Base-by-base conservation (phyloP, 2,113 vertebrate genomes). In the Pachycephala philippinensis region DNA sequence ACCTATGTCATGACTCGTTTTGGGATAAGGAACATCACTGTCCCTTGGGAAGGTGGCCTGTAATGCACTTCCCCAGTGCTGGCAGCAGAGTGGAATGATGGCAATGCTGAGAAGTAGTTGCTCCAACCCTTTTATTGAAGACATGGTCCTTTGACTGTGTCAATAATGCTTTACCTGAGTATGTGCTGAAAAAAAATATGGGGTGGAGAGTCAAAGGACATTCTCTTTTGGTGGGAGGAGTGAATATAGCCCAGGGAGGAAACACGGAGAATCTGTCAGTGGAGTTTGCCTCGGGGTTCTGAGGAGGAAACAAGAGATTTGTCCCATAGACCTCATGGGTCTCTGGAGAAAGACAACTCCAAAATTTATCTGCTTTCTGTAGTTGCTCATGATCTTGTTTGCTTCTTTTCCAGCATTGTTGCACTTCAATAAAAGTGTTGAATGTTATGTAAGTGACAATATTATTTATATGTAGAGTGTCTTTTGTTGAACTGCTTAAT, bases 401-500 rank as follows among this genome's bases (percentile, higher is more conserved):
- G 5, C 52, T 80, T 89, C 50, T 79, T 90, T 80, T 60, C 16
- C 61, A 83, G 28, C n/a, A 50, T 35, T 70, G 39, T 59, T 6
- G 1, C 52, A 44, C 42, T 75, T 90, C 71, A 65, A 24, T 50
- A 24, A 18, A 93, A 84, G 52, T 78, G 49, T 52, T 92, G 84
- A 90, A 88, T 59, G 27, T 49, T 92, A 11, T 77, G 44, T 66
- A 91, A 90, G 89, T 86, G 44, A 15, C 26, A 59, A 37, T 63
- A 52, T 59, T 86, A 70, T 74, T 95, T 94, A 61, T 80, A 45
- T 39, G 49, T 81, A n/a, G 40, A 68, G 53, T 7, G 12, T 53
- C 68, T 94, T 93, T 42, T 89, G 49, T 84, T 89, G 72, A 89
- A 78, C 68, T 71, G 23, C 69, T 94, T 94, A 93, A 89, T 90